Evolutionary conservation across 2,797 vertebrate genomes (phyloP), one percentile per base, ranked within the genome.

Genomic region (Melanotaenia nigrans): DNA sequence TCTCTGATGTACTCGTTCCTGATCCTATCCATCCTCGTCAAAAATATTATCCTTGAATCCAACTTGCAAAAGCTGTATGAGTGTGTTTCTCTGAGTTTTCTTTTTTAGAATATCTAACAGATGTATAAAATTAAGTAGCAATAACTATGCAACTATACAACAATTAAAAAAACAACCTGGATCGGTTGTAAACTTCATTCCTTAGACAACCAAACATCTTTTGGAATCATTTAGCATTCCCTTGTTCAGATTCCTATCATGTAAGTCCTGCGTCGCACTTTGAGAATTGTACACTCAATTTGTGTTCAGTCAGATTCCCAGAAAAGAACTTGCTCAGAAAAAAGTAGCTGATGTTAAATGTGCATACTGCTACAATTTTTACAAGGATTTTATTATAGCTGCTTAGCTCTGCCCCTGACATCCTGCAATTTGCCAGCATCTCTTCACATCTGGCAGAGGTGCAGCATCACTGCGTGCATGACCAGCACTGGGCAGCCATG

Each of bases 401-500:
- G 73, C 65, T 83, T 66, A 73, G 79, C 87, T 89, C 75, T 73
- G 55, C 68, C 74, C 62, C 81, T 70, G 75, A 73, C n/a, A 78
- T 49, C 58, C 85, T 59, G 69, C 12, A 59, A 84, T 67, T 73
- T 79, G 76, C 80, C 83, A 76, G 80, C 73, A 69, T 76, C 73
- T 78, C 80, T 80, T 76, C 71, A 75, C 78, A 77, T 75, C 85
- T 91, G 82, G 85, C 91, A 88, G 86, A 56, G 16, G 63, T 32
- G 79, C 73, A 47, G 68, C 73, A 35, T 42, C 55, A 11, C 30
- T 76, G 73, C 65, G 77, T 9, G 56, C 75, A 65, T 54, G 49
- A 4, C 76, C 78, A 65, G 70, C 58, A 40, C 42, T 66, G 82
- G 73, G 66, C 71, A 81, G 73, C 61, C 45, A 56, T 64, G 55